These are phyloP conservation scores for Drosophila demipolita DNA, from an alignment of 2,888 invertebrate genomes.

Conservation along the genomic window DNA sequence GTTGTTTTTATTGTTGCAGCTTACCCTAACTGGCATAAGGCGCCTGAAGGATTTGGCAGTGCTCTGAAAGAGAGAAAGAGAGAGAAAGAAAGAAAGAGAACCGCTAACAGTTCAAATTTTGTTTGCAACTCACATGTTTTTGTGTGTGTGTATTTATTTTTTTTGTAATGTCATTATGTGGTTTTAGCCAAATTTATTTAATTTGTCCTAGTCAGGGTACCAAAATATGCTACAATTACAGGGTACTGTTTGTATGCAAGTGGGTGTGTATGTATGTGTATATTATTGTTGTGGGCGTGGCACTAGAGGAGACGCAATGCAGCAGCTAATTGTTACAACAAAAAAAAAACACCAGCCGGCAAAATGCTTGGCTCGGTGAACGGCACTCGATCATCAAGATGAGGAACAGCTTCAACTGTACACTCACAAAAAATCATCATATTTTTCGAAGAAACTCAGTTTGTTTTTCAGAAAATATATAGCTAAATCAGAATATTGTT, in stretches of 20 bases:
- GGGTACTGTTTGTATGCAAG: slow-evolving; percentile 9
- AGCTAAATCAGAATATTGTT: not conserved
- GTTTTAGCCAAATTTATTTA: slow-evolving; percentile 53
- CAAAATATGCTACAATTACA: slow-evolving; percentile 49
- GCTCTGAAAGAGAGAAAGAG: slow-evolving; percentile 80
- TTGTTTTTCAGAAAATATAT: not conserved
- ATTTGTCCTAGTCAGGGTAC: slow-evolving; percentile 46
- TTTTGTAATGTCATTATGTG: slow-evolving; percentile 33
- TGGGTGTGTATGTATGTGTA: slow-evolving; percentile 8
- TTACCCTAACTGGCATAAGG: slow-evolving; percentile 84
- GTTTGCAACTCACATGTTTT: slow-evolving; percentile 41
- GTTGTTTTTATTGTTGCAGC: slow-evolving; percentile 66
- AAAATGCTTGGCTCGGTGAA: slow-evolving; percentile 6
- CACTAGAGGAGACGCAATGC: slow-evolving; percentile 34
- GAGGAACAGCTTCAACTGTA: slow-evolving; percentile 4
- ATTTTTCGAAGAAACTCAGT: not conserved
- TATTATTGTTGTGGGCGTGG: slow-evolving; percentile 20
- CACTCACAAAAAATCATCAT: not conserved
- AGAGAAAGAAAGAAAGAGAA: slow-evolving; percentile 66
- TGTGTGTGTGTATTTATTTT: slow-evolving; percentile 22
- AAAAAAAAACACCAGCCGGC: slow-evolving; percentile 5
- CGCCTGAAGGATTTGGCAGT: slow-evolving; percentile 80
- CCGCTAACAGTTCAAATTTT: slow-evolving; percentile 72
- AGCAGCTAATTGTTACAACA: slow-evolving; percentile 46
- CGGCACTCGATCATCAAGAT: slow-evolving; percentile 27